Evolutionary conservation across 2,797 vertebrate species (phyloP), one percentile per base, ranked within the genome.

Genomic region (Karalla daura): DNA sequence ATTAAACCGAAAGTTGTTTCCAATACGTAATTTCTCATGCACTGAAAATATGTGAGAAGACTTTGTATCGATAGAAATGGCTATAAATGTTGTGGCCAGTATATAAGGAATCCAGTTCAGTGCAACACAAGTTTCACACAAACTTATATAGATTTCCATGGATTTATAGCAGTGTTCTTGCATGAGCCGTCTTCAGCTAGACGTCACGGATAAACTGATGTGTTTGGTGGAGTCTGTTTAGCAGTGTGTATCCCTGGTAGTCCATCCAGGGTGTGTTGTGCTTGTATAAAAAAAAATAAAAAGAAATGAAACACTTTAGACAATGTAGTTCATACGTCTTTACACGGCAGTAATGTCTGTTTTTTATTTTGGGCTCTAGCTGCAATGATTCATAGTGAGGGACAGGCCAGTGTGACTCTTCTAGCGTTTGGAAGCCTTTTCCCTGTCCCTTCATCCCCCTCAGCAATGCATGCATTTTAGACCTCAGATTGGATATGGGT

Each of bases 401-500:
- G 52, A 55, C 45, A 12, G 32, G 53, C 70, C 68, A 61, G 14
- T 65, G 52, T 81, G 74, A 71, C 74, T 81, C 84, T 67, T 80
- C 43, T 18, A 46, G 76, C 35, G 58, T 80, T 71, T 63, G 17
- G 8, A 78, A 83, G 47, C 66, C 75, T 84, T 75, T 75, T 46
- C 73, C 61, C n/a, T n/a, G 63, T 60, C 50, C 56, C 37, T 44
- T 54, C 21, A 18, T 70, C 67, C 50, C 67, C 50, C 35, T 20
- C 20, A 80, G 72, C 67, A 70, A 61, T 76, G 44, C 77, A 83
- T 77, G 77, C 77, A 60, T 85, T 78, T 85, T 80, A 84, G 65
- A 63, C 47, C 67, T 40, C 44, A 81, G 67, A 86, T 81, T 86
- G 76, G 82, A 78, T 82, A 63, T 86, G 79, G 77, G 65, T 81